Evolutionary conservation across 2,113 vertebrate species (phyloP), one percentile per base, ranked within the genome.

Genomic region (Acrocephalus arundinaceus): DNA sequence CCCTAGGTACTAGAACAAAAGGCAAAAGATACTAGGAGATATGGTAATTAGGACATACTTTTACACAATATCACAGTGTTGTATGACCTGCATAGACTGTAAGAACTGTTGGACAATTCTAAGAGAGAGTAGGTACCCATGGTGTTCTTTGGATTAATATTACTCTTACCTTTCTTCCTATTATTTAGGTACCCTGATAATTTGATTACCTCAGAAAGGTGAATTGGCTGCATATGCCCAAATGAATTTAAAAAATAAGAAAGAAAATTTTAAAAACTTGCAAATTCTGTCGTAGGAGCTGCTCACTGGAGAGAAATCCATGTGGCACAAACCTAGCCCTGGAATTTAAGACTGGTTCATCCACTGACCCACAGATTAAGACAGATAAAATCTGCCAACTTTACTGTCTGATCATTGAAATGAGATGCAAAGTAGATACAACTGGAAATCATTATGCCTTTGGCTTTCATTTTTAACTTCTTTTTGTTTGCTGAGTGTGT

Each of bases 401-500:
- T 91, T 23, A 74, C 55, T 66, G 49, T 57, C 70, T 65, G 52
- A 73, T 89, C 39, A 46, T 3, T 87, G 67, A 76, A 87, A 87
- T 0, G 9, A 83, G 55, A 58, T 19, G 7, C 63, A 77, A 95
- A 93, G 24, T 58, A 94, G 94, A 87, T 52, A 76, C 58, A 95
- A 76, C 70, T 93, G 81, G 78, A 96, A 93, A 85, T 91, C 54
- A 87, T 91, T 82, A 89, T 62, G 74, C n/a, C 27, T 82, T 68
- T 49, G 39, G 23, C 62, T 76, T 87, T 83, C 89, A 92, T 94
- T 94, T 95, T 91, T 91, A 90, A 81, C 62, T 82, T 87, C 28
- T 58, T 81, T 94, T 91, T 78, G 61, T 85, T 94, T 94, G 41
- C 37, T 82, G 63, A 94, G 46, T 62, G 30, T 43, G 48, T 70